Evolutionary conservation across 2,113 vertebrate species (phyloP), one percentile per base, ranked within the genome.

Genomic region (Nansenia antarctica): DNA sequence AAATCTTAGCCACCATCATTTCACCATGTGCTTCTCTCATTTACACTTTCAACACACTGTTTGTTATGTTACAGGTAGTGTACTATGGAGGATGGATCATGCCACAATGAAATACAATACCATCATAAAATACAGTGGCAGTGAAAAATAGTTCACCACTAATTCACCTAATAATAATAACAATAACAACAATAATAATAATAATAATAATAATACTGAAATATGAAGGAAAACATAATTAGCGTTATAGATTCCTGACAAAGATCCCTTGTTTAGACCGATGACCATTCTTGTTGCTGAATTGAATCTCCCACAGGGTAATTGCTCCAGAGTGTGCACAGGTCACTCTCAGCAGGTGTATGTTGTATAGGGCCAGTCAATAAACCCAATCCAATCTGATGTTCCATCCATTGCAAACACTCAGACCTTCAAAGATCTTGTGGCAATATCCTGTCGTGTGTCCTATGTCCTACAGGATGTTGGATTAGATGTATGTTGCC

Each of bases 401-500:
- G 75, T 79, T 66, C 72, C 64, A 75, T 73, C 80, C 79, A 77
- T 66, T 57, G 54, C 57, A 30, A 18, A 67, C 71, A 70, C 65
- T 78, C 65, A 42, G 57, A 65, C 27, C 29, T 71, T 60, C 70
- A 58, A 81, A 71, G 78, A 65, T 57, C 62, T 52, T 45, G 54
- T 34, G 39, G 73, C 78, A 80, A 82, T 80, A 84, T 70, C 26
- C 7, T 74, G 31, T 72, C 65, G 71, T 42, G 9, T 81, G 73
- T 70, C 42, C 70, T 63, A 75, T 9, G 2, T 77, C 78, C 67
- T 68, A 69, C 72, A 65, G 8, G 31, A 67, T 71, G 68, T 74
- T 74, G 73, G 73, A 74, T 82, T 73, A 69, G 59, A 64, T 72
- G 26, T 73, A 60, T 72, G n/a, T 71, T 81, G 74, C 74, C 85